These are phyloP conservation scores for Drosophila paranaensis DNA, from an alignment of 2,888 invertebrate species.

Conservation along the genomic window DNA sequence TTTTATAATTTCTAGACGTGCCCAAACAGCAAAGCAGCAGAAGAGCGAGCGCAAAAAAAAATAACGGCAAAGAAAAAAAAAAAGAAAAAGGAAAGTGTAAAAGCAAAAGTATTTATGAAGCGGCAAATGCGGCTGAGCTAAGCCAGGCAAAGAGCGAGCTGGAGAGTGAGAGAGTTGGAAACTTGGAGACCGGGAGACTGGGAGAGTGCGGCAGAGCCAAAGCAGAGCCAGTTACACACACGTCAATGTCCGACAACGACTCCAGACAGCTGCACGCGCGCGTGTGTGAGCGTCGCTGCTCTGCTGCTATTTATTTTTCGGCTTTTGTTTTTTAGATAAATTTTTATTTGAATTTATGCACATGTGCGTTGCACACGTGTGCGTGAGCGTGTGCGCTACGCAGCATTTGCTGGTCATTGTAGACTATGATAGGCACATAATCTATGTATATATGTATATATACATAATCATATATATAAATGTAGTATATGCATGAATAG, in stretches of 20 bases:
- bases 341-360: slow-evolving; percentile 74
- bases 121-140: slow-evolving; percentile 64
- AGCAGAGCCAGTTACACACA: slow-evolving; percentile 18
- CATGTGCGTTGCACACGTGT: slow-evolving; percentile 42
- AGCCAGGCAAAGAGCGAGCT: slow-evolving; percentile 27
- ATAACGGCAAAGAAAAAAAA: background rate
- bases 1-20: slow-evolving; percentile 45
- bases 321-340: slow-evolving; percentile 63
- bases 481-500: too few relatives aligned
- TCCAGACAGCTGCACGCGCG: slow-evolving; percentile 33
- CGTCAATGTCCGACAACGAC: slow-evolving; percentile 68
- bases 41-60: background rate
- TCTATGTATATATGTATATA: too few relatives aligned
- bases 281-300: background rate
- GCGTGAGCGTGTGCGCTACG: slow-evolving; percentile 23
- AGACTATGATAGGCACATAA: background rate
- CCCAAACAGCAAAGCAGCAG: background rate
- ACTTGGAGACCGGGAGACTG: background rate
- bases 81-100: slow-evolving; percentile 75
- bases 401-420: slow-evolving; percentile 1
- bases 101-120: slow-evolving; percentile 79
- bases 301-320: slow-evolving; percentile 29
- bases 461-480: too few relatives aligned
- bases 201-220: background rate
- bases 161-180: background rate